Base-by-base conservation (phyloP, 2,797 vertebrate genomes). In the Vultur gryphus region DNA sequence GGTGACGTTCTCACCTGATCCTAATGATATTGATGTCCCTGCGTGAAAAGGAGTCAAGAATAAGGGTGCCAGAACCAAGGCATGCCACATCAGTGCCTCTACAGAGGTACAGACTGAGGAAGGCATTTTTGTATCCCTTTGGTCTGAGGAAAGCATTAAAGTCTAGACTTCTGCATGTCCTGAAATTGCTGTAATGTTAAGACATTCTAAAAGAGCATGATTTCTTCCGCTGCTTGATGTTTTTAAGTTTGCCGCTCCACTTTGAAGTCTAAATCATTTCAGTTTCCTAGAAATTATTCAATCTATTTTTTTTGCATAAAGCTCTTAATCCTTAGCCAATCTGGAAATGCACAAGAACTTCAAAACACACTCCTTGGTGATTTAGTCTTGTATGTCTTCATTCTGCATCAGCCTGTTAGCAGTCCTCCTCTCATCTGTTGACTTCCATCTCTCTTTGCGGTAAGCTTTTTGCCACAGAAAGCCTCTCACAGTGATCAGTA, bases 401-500 rank as follows among this genome's bases (percentile, higher is more conserved):
- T 65, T 89, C 49, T 87, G 39, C 33, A 44, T 65, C 57, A 59
- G 66, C 26, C 54, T 43, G 9, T 76, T 91, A 75, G 64, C 41
- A 77, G 57, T 62, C 37, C n/a, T 92, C 6, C 11, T 75, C 49
- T 93, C 85, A 72, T 82, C 69, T 89, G 55, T 25, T 86, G 77
- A 76, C 44, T 93, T 78, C 58, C 37, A 31, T 57, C 43, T 96
- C 51, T 87, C 58, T 66, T 83, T 86, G 29, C 46, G 91, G 10
- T 70, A 76, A 94, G 62, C 33, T 84, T 70, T 76, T 90, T 95
- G 76, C 49, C 70, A 82, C 25, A 48, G 85, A 92, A 81, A 86
- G 33, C 66, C 89, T 94, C 73, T 95, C 73, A 73, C 13, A 44
- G 48, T 82, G 90, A 93, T 91, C 88, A 82, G 48, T 89, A 86